phyloP scores from a whole-genome alignment of 23 tunicate genomes.

The Diplosoma virens region DNA sequence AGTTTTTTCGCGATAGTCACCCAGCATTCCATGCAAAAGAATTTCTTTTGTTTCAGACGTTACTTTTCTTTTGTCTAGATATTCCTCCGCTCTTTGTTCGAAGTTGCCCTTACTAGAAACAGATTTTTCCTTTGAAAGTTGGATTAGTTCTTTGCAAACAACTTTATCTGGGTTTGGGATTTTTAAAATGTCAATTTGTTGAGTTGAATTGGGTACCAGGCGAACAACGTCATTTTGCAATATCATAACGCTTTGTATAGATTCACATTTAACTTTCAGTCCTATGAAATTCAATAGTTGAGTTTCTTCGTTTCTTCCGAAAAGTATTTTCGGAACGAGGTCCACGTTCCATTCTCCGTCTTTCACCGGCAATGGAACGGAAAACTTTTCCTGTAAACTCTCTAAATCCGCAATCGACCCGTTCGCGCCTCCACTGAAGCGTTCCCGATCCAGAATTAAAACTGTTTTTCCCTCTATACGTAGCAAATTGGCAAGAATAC shows the following conservation, averaged over 20 bases:
- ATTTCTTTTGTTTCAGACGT: neutral
- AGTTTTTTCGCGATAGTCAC: neutral
- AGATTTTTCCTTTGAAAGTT: neutral
- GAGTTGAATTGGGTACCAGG: neutral
- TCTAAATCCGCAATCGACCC: slow-evolving; percentile 13
- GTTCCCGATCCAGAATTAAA: slow-evolving; percentile 15
- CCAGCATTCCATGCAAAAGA: slow-evolving; percentile 1
- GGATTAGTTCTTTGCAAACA: neutral
- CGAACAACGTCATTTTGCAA: neutral
- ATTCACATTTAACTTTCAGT: neutral
- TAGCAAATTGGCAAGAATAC: slow-evolving; percentile 7
- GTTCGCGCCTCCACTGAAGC: slow-evolving; percentile 42
- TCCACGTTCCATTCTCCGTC: slow-evolving; percentile 7
- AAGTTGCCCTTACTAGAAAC: neutral
- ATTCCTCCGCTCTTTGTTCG: too few relatives aligned
- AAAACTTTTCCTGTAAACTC: neutral
- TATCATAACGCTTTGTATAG: neutral
- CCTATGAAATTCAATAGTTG: slow-evolving; percentile 1
- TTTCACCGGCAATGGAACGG: neutral
- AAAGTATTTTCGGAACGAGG: slow-evolving; percentile 14
- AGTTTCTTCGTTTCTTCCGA: slow-evolving; percentile 9
- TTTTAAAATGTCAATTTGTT: neutral
- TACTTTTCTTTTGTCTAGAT: too few relatives aligned
- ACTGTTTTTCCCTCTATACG: slow-evolving; percentile 32
- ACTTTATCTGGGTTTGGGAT: neutral